A percentile compares a stretch with the other conserved stretches of the same genome.
These are phyloP conservation scores for Phalangium opilio DNA, from an alignment of 2,888 invertebrate genomes.

Conservation along the genomic window DNA sequence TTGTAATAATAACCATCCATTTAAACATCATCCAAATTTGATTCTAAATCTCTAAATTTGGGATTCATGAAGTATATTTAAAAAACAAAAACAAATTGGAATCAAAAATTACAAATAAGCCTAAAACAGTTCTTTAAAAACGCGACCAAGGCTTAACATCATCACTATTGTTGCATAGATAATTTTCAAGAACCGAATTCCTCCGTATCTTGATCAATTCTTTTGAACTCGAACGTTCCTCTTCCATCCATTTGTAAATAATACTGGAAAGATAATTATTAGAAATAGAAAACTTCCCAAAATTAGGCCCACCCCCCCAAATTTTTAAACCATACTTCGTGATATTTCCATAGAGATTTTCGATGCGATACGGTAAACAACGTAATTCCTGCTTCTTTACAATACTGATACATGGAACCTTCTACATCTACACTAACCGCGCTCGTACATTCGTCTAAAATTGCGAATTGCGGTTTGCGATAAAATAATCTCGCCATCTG, in stretches of 20 bases:
- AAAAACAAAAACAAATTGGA: too few relatives aligned
- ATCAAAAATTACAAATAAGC: too few relatives aligned
- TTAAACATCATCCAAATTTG: too few relatives aligned
- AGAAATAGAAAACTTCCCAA: not conserved
- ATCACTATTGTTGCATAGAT: not conserved
- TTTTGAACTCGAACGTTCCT: constrained; percentile 70
- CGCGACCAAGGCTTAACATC: too few relatives aligned
- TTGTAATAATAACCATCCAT: too few relatives aligned
- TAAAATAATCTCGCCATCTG: constrained; percentile 93
- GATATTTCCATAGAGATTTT: constrained; percentile 92
- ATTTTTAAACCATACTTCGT: constrained; percentile 46
- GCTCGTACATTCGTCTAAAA: constrained; percentile 95
- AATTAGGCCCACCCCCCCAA: not conserved
- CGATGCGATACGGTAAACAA: constrained; percentile 95
- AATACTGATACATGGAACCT: constrained; percentile 90
- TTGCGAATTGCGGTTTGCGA: constrained; percentile 95
- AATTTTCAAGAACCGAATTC: constrained; percentile 76
- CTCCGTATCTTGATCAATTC: constrained; percentile 67
- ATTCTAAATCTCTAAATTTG: too few relatives aligned
- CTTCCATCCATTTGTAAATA: constrained; percentile 92
- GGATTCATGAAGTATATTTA: too few relatives aligned
- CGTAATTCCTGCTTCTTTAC: constrained; percentile 66
- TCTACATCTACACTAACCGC: constrained; percentile 98
- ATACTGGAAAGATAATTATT: constrained; percentile 40
- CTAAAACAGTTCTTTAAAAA: too few relatives aligned